Percentiles rank a stretch among this genome's conserved stretches.
phyloP scores from a whole-genome alignment of 23 tunicate species.

The Halocynthia roretzi region DNA sequence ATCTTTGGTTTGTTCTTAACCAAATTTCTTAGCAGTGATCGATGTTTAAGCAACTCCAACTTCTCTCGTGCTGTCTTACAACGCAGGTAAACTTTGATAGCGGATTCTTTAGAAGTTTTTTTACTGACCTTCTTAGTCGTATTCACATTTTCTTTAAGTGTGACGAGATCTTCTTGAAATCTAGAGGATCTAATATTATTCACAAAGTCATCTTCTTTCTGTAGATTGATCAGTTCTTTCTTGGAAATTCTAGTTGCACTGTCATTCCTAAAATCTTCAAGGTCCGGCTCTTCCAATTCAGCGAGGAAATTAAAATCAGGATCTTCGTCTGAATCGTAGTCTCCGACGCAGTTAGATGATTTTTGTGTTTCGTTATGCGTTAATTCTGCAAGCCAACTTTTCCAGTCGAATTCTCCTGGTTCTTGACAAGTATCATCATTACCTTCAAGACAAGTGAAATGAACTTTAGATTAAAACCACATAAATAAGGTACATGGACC shows the following conservation, averaged over 20 bases:
- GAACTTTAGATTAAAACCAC: no score
- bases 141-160: not conserved
- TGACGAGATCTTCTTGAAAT: not conserved
- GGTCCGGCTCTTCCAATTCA: constrained; percentile 13
- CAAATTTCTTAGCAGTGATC: not conserved
- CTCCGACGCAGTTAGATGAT: not conserved
- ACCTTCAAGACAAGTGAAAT: not conserved
- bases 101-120: not conserved
- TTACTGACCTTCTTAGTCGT: not conserved
- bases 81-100: not conserved
- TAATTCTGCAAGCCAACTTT: constrained; percentile 9
- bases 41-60: not conserved
- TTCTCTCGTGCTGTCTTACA: constrained; percentile 22
- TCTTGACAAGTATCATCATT: not conserved
- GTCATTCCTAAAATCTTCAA: constrained; percentile 17
- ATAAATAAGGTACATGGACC: no score
- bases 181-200: no score
- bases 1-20: not conserved
- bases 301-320: constrained; percentile 14
- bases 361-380: not conserved
- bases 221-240: constrained; percentile 7
- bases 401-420: constrained; percentile 7
- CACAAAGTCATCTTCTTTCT: not conserved
- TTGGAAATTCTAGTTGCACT: constrained; percentile 12
- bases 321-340: constrained; percentile 11